A percentile compares a stretch with the other conserved stretches of the same genome.
Conservation (phyloP, 2,797 vertebrate species). For the Phoeniculus purpureus region DNA sequence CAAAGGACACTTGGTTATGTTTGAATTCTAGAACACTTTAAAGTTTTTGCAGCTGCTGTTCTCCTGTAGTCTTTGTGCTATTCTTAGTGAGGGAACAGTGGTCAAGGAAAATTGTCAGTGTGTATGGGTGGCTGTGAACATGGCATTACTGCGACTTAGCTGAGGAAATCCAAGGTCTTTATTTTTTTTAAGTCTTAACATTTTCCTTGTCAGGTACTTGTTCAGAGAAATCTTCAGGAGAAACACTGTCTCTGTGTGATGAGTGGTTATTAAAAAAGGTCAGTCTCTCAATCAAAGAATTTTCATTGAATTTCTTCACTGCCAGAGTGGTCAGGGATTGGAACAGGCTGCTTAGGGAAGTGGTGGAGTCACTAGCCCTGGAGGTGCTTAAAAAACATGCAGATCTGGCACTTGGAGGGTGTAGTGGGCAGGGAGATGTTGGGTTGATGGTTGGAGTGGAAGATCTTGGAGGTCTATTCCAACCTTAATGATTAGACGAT, state of each 20-base stretch:
- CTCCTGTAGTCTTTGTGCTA: not conserved
- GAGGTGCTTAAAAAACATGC: no score
- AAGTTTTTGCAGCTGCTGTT: not conserved
- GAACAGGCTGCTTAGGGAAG: no score
- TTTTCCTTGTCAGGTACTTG: not conserved
- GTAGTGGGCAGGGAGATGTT: no score
- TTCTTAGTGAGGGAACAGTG: not conserved
- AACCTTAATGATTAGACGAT: no score
- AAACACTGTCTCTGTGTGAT: fast-evolving
- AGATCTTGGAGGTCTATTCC: no score
- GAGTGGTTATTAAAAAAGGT: not conserved
- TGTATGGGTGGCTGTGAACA: not conserved
- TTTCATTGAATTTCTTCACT: no score
- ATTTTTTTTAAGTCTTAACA: not conserved
- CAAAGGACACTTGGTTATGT: not conserved
- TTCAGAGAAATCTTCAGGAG: not conserved
- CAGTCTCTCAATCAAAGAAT: not conserved
- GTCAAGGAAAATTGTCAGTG: not conserved
- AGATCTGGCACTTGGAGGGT: no score
- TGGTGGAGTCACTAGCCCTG: no score
- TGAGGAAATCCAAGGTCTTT: not conserved
- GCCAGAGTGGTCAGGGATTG: no score
- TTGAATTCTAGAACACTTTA: not conserved
- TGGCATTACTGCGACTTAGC: not conserved
- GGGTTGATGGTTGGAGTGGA: no score